A percentile compares a stretch with the other conserved stretches of the same genome.
These are phyloP conservation scores for Xiphorhynchus erythropygius DNA, from an alignment of 2,797 vertebrate species.

Conservation along the genomic window DNA sequence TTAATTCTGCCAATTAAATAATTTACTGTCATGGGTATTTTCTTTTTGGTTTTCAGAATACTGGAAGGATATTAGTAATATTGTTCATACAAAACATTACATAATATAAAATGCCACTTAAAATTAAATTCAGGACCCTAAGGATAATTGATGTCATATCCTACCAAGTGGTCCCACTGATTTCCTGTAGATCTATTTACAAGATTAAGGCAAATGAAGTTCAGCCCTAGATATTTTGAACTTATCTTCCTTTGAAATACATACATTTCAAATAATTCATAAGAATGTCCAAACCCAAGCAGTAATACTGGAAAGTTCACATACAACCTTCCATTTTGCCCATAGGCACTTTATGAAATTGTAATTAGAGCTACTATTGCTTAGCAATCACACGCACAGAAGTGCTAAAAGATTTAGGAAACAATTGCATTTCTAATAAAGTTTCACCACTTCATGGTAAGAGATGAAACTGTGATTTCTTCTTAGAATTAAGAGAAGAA, in stretches of 20 bases:
- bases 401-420: constrained; percentile 48
- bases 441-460: not conserved
- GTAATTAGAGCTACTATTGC: constrained; percentile 31
- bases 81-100: not conserved
- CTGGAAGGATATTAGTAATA: not conserved
- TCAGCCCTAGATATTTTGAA: not conserved
- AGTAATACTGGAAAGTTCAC: not conserved
- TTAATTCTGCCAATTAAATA: not conserved
- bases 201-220: not conserved
- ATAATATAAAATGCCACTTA: not conserved
- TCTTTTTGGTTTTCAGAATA: not conserved
- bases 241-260: constrained; percentile 6
- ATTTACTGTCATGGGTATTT: not conserved
- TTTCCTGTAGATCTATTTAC: not conserved
- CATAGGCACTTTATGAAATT: constrained; percentile 28
- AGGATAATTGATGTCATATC: not conserved
- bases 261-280: constrained; percentile 6
- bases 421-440: constrained; percentile 55
- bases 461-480: constrained; percentile 24
- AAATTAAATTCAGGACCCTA: not conserved
- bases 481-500: not conserved
- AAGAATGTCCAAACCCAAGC: not conserved
- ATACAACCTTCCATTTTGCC: not conserved
- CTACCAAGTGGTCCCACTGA: not conserved
- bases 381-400: constrained; percentile 51